A percentile compares a stretch with the other conserved stretches of the same genome.
These are phyloP conservation scores for Microplitis demolitor DNA, from an alignment of 1,140 invertebrate species.

Conservation along the genomic window DNA sequence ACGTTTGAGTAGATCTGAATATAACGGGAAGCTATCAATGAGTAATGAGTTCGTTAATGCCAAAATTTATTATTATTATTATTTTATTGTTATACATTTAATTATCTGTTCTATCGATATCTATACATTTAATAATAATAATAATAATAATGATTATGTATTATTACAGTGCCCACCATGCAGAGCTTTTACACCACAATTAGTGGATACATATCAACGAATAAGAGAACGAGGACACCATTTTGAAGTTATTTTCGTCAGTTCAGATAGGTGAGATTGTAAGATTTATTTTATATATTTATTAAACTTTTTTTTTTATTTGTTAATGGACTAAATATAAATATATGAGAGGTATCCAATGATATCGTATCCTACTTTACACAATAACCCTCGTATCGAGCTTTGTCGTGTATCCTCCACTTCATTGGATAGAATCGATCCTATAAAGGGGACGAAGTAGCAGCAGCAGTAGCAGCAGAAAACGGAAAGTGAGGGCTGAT, in stretches of 20 bases:
- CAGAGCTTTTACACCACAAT: slow-evolving; percentile 76
- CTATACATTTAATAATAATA: too few relatives aligned
- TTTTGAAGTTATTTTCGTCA: slow-evolving; percentile 82
- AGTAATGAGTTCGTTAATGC: not conserved
- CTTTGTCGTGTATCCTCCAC: too few relatives aligned
- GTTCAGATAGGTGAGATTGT: slow-evolving; percentile 74
- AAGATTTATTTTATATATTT: too few relatives aligned
- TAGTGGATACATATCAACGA: slow-evolving; percentile 72
- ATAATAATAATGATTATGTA: not conserved
- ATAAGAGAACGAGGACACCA: slow-evolving; percentile 71
- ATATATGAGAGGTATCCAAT: too few relatives aligned
- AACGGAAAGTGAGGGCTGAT: not conserved
- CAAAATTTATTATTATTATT: slow-evolving; percentile 6
- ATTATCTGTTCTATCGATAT: too few relatives aligned
- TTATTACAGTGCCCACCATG: slow-evolving; percentile 79
- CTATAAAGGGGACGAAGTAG: not conserved
- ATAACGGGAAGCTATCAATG: not conserved
- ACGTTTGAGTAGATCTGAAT: not conserved
- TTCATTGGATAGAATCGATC: too few relatives aligned
- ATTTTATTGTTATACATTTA: not conserved
- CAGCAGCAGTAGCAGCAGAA: not conserved
- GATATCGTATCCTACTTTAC: too few relatives aligned
- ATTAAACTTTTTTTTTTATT: too few relatives aligned
- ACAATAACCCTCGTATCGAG: too few relatives aligned
- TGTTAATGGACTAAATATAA: too few relatives aligned